Conservation (phyloP, 2,113 vertebrate genomes). For the Ageneiosus marmoratus region DNA sequence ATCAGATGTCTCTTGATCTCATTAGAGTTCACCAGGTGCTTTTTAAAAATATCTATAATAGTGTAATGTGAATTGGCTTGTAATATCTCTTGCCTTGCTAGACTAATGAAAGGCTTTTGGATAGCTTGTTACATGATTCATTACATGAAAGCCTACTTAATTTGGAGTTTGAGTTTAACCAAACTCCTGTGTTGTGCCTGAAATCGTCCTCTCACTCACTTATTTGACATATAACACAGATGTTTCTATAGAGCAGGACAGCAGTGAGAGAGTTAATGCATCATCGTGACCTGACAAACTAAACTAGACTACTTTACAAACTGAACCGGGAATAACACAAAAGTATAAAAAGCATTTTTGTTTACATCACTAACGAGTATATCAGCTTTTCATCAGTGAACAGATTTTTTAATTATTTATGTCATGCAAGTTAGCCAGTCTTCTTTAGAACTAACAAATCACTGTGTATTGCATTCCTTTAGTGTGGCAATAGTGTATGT, state of each 20-base stretch:
- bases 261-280: not conserved
- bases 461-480: not conserved
- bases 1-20: not conserved
- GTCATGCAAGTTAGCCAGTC: not conserved
- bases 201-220: not conserved
- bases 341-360: not conserved
- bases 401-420: not conserved
- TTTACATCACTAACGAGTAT: not conserved
- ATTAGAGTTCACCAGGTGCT: too few species aligned
- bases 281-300: not conserved
- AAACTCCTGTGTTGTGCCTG: not conserved
- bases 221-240: not conserved
- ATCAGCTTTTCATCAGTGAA: not conserved
- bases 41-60: not conserved
- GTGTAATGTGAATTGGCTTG: not conserved
- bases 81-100: not conserved
- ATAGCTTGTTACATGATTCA: not conserved
- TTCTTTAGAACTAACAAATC: not conserved
- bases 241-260: not conserved
- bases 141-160: not conserved
- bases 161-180: not conserved
- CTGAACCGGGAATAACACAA: not conserved
- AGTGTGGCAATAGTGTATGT: not conserved
- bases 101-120: not conserved
- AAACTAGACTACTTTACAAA: not conserved